Base-by-base conservation (phyloP, 2,797 vertebrate genomes). In the Brachyrhaphis roseni region DNA sequence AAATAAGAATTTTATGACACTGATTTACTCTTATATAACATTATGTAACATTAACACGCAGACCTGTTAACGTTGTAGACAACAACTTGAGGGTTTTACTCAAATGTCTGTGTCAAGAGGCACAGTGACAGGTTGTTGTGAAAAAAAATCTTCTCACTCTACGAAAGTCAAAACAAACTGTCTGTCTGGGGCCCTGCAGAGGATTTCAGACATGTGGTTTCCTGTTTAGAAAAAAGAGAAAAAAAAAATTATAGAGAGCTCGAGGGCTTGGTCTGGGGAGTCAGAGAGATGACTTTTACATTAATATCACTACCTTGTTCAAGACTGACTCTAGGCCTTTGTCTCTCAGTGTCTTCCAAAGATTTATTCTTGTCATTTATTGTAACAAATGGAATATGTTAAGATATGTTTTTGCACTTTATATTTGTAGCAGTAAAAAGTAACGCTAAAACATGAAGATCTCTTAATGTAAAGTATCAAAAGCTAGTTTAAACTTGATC, bases 161-260 rank as follows among this genome's bases (percentile, higher is more conserved):
- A 20, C 10, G 41, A 92, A 91, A 94, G 88, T 84, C 84, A 92
- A 94, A 94, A 94, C 93, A 95, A 94, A 93, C 93, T 64, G 86
- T 70, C 87, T 73, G 87, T 51, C 87, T 88, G 91, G 82, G 92
- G 93, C 93, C 91, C 86, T 62, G 88, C 74, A 77, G 96, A 96
- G 96, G 95, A 94, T 96, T 96, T 97, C 96, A 98, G 97, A 98
- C 97, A 93, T 97, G 95, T 89, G 97, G 97, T 98, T 98, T 98
- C 97, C 97, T 98, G 97, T 98, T 97, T 96, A 92, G 95, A 89
- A 95, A 95, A 94, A 90, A 89, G 93, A 62, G 93, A 78, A 93
- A 75, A 78, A 51, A 49, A 76, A 79, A 82, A 81, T 36, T 13
- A 26, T 77, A 84, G 81, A 71, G 84, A 84, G 84, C 39, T 74